Percentiles rank a stretch among this genome's conserved stretches.
Evolutionary conservation across 2,113 vertebrate genomes (phyloP).

Genomic region (Microcebus griseorufus): DNA sequence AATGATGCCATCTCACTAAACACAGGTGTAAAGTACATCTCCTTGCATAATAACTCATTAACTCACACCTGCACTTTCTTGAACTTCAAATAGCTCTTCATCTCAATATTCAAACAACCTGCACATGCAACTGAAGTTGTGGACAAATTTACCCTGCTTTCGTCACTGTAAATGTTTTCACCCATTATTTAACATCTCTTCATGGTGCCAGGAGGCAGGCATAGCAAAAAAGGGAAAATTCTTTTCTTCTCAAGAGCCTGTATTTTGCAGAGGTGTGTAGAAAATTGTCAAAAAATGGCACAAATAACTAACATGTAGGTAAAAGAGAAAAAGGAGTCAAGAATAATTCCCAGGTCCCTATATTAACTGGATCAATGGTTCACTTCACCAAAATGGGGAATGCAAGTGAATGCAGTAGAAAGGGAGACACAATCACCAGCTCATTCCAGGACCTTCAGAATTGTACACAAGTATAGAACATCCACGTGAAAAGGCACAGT

Average conservation of each 20-base stretch:
- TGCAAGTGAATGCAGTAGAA: not conserved
- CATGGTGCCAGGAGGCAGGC: not conserved
- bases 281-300: not conserved
- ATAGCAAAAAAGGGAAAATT: not conserved
- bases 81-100: conserved; percentile 28
- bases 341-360: not conserved
- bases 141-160: conserved; percentile 15
- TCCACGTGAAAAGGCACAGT: not conserved
- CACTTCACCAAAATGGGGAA: not conserved
- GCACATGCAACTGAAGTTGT: not conserved
- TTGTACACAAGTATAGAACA: not conserved
- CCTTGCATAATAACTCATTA: not conserved
- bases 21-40: conserved; percentile 12
- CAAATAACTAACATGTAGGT: not conserved
- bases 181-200: not conserved
- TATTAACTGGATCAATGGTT: not conserved
- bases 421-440: not conserved
- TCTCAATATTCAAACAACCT: conserved; percentile 31
- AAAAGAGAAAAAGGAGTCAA: not conserved
- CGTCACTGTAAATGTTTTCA: conserved; percentile 3
- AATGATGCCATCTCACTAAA: not conserved
- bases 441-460: not conserved
- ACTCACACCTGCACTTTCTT: conserved; percentile 56
- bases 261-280: not conserved
- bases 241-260: not conserved